phyloP scores from a whole-genome alignment of 1,140 invertebrate species.

The Condylostylus longicornis region DNA sequence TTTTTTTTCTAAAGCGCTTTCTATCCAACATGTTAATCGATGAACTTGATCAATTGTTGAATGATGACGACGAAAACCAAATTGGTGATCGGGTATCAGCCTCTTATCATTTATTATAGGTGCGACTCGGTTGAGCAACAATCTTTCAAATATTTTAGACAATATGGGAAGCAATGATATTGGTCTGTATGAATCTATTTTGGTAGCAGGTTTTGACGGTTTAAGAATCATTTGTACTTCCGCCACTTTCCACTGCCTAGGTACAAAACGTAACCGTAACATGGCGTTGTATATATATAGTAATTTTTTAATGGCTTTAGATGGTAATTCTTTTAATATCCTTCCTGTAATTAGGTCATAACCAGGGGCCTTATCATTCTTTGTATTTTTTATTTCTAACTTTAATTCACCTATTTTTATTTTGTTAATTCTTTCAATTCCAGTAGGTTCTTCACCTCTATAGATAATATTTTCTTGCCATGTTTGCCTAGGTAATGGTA shows the following conservation, averaged over 20 bases:
- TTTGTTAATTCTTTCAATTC: no score
- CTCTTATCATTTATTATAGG: slow-evolving; percentile 6
- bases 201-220: slow-evolving; percentile 17
- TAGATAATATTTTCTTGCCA: no score
- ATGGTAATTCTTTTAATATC: no score
- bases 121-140: slow-evolving; percentile 18
- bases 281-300: no score
- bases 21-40: slow-evolving; percentile 8
- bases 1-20: slow-evolving; percentile 12
- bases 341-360: no score
- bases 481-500: no score
- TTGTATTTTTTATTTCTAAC: no score
- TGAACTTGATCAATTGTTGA: slow-evolving; percentile 15
- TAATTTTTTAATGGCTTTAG: no score
- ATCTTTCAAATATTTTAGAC: slow-evolving; percentile 22
- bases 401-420: no score
- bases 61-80: slow-evolving; percentile 19
- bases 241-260: slow-evolving; percentile 23
- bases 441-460: no score
- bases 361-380: no score
- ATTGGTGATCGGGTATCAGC: slow-evolving; percentile 21
- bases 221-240: slow-evolving; percentile 23
- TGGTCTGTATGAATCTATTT: slow-evolving; percentile 18
- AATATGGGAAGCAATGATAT: slow-evolving; percentile 21
- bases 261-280: no score